Evolutionary conservation across 2,113 vertebrate genomes (phyloP).

Genomic region (Lipotes vexillifer): DNA sequence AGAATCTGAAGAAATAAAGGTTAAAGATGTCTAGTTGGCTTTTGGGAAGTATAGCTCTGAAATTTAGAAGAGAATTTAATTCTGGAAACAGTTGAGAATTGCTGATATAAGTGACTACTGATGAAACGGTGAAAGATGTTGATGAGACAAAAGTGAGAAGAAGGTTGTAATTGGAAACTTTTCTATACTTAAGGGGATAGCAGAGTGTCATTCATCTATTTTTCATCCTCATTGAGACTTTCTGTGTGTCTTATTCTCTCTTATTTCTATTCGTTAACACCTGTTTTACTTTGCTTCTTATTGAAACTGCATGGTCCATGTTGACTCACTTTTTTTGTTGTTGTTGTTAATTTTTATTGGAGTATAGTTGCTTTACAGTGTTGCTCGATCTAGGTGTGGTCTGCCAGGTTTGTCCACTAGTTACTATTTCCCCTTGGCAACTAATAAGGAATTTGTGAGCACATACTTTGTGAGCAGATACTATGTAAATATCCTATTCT

Average conservation of each 20-base stretch:
- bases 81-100: neutral
- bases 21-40: neutral
- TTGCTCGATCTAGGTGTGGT: neutral
- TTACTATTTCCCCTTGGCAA: neutral
- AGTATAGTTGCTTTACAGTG: no score
- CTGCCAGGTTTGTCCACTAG: neutral
- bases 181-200: neutral
- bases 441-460: neutral
- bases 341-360: no score
- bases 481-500: neutral
- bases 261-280: neutral
- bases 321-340: neutral
- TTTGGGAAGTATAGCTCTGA: neutral
- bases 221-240: neutral
- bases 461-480: neutral
- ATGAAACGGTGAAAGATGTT: neutral
- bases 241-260: neutral
- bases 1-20: neutral
- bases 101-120: neutral
- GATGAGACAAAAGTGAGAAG: neutral
- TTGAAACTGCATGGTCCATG: neutral
- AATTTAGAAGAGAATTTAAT: neutral
- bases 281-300: neutral
- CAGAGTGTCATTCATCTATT: neutral
- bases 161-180: neutral